phyloP scores from a whole-genome alignment of 2,797 vertebrate species.

The Anabacerthia variegaticeps region DNA sequence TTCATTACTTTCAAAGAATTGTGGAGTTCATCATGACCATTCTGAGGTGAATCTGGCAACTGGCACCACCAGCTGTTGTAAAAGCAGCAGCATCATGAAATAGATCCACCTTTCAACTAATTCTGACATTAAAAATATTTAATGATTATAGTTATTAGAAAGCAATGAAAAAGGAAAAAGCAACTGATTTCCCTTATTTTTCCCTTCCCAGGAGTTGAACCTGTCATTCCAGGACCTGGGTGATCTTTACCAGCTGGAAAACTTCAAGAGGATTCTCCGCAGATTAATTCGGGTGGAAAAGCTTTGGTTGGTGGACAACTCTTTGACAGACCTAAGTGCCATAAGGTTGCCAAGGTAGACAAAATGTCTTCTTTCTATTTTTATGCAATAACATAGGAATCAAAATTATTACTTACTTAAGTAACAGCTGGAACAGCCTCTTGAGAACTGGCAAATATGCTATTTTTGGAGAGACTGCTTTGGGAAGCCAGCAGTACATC shows the following conservation, averaged over 20 bases:
- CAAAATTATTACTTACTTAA: not conserved
- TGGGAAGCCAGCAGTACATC: not conserved
- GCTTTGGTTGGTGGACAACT: slow-evolving; percentile 91
- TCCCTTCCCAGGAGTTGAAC: slow-evolving; percentile 84
- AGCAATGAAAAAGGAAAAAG: not conserved
- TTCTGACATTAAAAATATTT: not conserved
- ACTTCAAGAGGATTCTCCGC: slow-evolving; percentile 87
- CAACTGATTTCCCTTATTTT: not conserved
- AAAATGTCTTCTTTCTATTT: not conserved
- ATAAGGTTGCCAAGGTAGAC: slow-evolving; percentile 91
- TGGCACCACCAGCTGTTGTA: not conserved
- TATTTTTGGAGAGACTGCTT: not conserved
- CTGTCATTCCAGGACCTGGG: slow-evolving; percentile 94
- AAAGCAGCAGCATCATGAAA: not conserved
- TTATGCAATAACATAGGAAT: not conserved
- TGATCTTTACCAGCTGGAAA: slow-evolving; percentile 87
- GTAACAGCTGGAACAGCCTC: not conserved
- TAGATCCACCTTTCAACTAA: not conserved
- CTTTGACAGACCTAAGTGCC: slow-evolving; percentile 87
- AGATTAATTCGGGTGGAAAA: slow-evolving; percentile 90
- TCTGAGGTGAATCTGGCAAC: not conserved
- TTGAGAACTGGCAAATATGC: not conserved
- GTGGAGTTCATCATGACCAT: not conserved
- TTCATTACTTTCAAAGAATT: not conserved
- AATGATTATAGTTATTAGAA: not conserved